phyloP scores from a whole-genome alignment of 2,113 vertebrate genomes.

The Nothobranchius furzeri region DNA sequence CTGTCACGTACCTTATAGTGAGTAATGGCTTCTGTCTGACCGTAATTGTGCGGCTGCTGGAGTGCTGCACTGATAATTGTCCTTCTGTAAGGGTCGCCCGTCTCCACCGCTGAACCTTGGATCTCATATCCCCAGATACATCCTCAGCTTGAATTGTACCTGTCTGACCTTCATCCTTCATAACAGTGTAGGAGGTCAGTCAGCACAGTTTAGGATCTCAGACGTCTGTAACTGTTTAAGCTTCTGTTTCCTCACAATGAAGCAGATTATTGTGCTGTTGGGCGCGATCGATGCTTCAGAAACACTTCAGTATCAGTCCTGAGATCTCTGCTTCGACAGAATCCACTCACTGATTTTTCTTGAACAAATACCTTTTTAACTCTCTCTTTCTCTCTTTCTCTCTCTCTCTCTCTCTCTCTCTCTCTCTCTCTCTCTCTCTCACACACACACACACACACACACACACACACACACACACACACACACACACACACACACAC shows the following conservation, averaged over 20 bases:
- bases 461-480: no score
- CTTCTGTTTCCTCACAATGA: neutral
- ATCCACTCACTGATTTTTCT: neutral
- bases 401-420: no score
- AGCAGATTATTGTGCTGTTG: neutral
- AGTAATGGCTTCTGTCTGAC: constrained; percentile 11
- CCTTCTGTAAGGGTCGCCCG: constrained; percentile 10
- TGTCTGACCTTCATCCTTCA: neutral
- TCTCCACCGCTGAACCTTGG: neutral
- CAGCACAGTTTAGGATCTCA: neutral
- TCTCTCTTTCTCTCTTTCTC: no score
- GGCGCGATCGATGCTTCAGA: neutral
- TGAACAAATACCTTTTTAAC: neutral
- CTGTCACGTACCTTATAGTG: constrained; percentile 1
- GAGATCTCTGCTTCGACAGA: neutral
- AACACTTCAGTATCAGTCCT: neutral
- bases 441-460: no score
- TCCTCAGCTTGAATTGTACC: neutral
- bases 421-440: no score
- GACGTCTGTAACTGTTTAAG: neutral
- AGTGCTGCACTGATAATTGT: constrained; percentile 5
- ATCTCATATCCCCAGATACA: neutral
- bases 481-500: no score
- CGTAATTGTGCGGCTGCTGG: constrained; percentile 6
- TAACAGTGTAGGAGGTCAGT: neutral